Base-by-base conservation (phyloP, 1,140 invertebrate genomes). In the Drosophila nebulosa region DNA sequence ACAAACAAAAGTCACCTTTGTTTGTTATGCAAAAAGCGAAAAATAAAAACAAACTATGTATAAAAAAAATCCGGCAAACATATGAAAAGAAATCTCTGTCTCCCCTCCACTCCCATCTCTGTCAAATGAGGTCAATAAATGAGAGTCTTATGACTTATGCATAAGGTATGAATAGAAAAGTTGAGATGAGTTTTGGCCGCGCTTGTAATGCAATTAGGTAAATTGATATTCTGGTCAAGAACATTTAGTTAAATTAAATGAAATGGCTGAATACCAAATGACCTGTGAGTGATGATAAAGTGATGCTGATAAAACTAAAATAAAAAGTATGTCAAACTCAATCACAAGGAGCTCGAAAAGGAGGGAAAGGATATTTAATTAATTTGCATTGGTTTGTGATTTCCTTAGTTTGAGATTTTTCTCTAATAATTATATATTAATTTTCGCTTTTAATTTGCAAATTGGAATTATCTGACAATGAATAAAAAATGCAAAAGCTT, bases 11-110 rank as follows among this genome's bases (percentile, higher is more conserved):
- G 64, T 74, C 64, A 64, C 70, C 70, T 85, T 78, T 86, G 74
- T 86, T 71, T 69, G 79, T 86, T 81, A 81, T 81, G 81, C 74
- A 85, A 86, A 85, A 69, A 69, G 27, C 53, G 56, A 66, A 66
- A 57, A 66, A 69, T 32, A 32, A 64, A 71, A 59, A 71, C 58
- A 73, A 64, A 71, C 56, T 71, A 56, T 57, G n/a, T n/a, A n/a
- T n/a, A 71, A 74, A 51, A 74, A 64, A 74, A 74, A 74, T 72
- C 63, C 36, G 32, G 32, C 18, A n/a, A 27, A 27, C 51, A 35
- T 53, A 18, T 53, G 30, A 36, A 58, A 24, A 39, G 30, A 58
- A 35, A 58, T 63, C 26, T 10, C 42, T 14, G 22, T 57, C 52
- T 21, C 30, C 32, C 10, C 14, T 14, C n/a, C 12, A 12, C 9